Evolutionary conservation across 37 sponge, comb jelly and placozoan genomes (phyloP), one percentile per base, ranked within the genome.

Genomic region (Corticium candelabrum): DNA sequence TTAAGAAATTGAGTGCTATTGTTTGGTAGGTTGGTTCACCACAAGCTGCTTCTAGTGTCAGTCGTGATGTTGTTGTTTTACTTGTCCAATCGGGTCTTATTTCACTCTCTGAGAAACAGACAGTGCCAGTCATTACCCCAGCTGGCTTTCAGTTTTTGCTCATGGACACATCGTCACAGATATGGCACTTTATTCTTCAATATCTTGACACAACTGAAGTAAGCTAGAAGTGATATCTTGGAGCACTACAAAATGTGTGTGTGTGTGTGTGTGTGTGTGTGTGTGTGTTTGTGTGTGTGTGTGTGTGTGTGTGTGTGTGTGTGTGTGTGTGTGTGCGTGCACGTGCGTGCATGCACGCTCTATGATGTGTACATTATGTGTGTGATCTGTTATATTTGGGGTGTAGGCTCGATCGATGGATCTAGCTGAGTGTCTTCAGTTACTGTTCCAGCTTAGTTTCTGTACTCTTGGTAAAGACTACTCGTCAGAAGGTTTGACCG

Each of bases 181-280:
- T 98, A 31, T 98, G 99, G 99, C 81, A 84, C 78, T 90, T 98
- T 82, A 81, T 94, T n/a, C 82, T 87, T 1, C 81, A 95, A 68
- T 91, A 98, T 74, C 84, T 98, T 0, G 38, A 82, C 15, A 78
- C 78, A 3, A 34, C 69, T 37, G 83, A 89, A 56, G 87, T 87
- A 34, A 67, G 36, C 21, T 70, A 32, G 73, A 35, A 43, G 56
- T 5, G 56, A 21, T 43, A 21, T 43, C 56, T 43, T 43, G 56
- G 56, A n/a, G 56, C n/a, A n/a, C n/a, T n/a, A n/a, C n/a, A n/a
- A n/a, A n/a, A n/a, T n/a, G n/a, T n/a, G n/a, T n/a, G n/a, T n/a
- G n/a, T n/a, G n/a, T n/a, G n/a, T n/a, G n/a, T n/a, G n/a, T n/a
- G n/a, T n/a, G n/a, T n/a, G n/a, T n/a, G n/a, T n/a, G n/a, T n/a